Base-by-base conservation (phyloP, 2,888 invertebrate species). In the Agonum fuliginosum region DNA sequence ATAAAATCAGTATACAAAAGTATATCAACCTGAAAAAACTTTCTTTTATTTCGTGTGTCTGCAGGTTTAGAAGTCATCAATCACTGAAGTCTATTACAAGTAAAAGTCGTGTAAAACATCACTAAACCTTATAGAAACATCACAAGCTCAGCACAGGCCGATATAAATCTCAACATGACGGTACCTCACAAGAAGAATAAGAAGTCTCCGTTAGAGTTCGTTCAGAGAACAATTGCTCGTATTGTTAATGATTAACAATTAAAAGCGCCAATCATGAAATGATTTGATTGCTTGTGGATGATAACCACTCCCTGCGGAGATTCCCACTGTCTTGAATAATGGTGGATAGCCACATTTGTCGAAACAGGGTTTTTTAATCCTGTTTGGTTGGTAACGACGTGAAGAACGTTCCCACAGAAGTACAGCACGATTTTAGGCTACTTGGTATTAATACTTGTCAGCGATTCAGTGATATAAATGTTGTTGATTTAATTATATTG, bases 231-330 rank as follows among this genome's bases (percentile, higher is more conserved):
- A 83, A 83, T 83, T 81, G 82, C 79, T 79, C 78, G 81, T 80
- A 82, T 83, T 82, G 82, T 83, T 80, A 82, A 83, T 81, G 83
- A 80, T 81, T 79, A 81, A 76, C 81, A 83, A 83, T 84, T 83
- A 83, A 83, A 83, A 84, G 83, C 81, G 83, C 83, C 83, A 83
- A 84, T 84, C 83, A 83, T 82, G 81, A 80, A 78, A 80, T 80
- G 82, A 83, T 83, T 81, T 81, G 82, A 83, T 83, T 81, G 81
- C 78, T 80, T 78, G 67, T 72, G 46, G 67, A 48, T 76, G 75
- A 76, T 76, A 76, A 76, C 67, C 34, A 76, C 67, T 46, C 24
- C 75, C 67, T 41, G 75, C 69, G 27, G 75, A 43, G 75, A 67
- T 76, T 76, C 69, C 46, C 75, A 76, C 67, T 74, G 74, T 37